A percentile compares a stretch with the other conserved stretches of the same genome.
These are phyloP conservation scores for Dorcus parallelipipedus DNA, from an alignment of 2,888 invertebrate species.

Conservation along the genomic window DNA sequence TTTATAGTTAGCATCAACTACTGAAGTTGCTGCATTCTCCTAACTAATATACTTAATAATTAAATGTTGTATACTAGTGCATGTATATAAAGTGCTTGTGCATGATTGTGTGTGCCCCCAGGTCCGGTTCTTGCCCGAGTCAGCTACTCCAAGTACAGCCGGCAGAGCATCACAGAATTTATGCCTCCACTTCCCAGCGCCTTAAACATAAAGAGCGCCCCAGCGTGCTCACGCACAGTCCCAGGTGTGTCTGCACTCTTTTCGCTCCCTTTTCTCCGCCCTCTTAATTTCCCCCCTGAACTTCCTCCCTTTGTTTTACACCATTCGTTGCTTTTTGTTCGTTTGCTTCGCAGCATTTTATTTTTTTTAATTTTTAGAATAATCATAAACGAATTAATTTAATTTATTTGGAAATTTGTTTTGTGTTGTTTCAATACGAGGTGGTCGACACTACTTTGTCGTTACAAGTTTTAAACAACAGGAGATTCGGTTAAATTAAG, in stretches of 20 bases:
- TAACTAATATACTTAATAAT: too few relatives aligned
- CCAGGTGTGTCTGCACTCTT: conserved; percentile 47
- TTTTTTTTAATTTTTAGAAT: too few relatives aligned
- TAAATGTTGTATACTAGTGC: not conserved
- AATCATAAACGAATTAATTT: too few relatives aligned
- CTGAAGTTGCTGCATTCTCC: too few relatives aligned
- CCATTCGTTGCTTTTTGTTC: not conserved
- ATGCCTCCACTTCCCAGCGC: conserved; percentile 57
- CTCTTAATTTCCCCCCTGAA: not conserved
- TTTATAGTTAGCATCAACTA: too few relatives aligned
- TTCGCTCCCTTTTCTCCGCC: not conserved
- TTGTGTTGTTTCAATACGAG: too few relatives aligned
- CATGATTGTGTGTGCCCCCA: conserved; percentile 46
- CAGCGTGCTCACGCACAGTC: conserved; percentile 45
- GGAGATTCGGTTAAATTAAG: too few relatives aligned
- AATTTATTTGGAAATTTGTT: too few relatives aligned
- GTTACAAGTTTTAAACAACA: too few relatives aligned
- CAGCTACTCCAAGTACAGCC: conserved; percentile 77
- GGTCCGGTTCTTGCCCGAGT: conserved; percentile 91
- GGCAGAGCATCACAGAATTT: conserved; percentile 49
- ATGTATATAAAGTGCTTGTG: conserved; percentile 21
- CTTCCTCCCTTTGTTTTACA: not conserved
- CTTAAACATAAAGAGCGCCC: conserved; percentile 64
- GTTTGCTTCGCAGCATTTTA: not conserved
- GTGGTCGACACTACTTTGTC: too few relatives aligned